Evolutionary conservation across 2,113 vertebrate species (phyloP), one percentile per base, ranked within the genome.

Genomic region (Gobius niger): DNA sequence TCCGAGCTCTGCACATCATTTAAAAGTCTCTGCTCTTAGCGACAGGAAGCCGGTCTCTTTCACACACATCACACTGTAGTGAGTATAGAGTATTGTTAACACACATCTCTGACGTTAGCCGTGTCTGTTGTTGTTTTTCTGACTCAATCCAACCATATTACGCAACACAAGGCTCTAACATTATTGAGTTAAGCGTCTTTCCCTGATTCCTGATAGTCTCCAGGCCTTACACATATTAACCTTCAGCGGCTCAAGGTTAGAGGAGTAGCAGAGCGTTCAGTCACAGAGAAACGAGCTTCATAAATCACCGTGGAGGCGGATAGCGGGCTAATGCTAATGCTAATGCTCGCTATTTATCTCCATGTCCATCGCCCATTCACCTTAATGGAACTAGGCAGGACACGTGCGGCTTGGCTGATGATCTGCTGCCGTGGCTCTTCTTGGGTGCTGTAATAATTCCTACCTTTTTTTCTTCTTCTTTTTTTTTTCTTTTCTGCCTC

Each of bases 241-340:
- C 60, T 62, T 62, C 41, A 46, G 10, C 11, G 44, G 18, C 60
- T 47, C n/a, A 1, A 11, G 41, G 42, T 18, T 19, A 7, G 44
- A 7, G 16, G 9, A 63, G 60, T 47, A 4, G 60, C 9, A 18
- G 44, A 12, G 44, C 52, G 16, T 54, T 54, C 40, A 62, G 46
- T 60, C 40, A 15, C 54, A 34, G 24, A 3, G 47, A 41, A 24
- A 15, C 10, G 42, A 19, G 41, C 51, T 52, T 60, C 59, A 53
- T 83, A 70, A 73, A 77, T 76, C 77, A 70, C 53, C 11, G 63
- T 1, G 34, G 24, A 0, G 18, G 0, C 50, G 68, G 54, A 61
- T 65, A 65, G 52, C 14, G 42, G 63, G 54, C 19, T 66, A 71
- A 68, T 47, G n/a, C 68, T 66, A 71, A 68, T 47, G n/a, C 68